phyloP scores from a whole-genome alignment of 2,113 vertebrate genomes.

The Spea multiplicata region DNA sequence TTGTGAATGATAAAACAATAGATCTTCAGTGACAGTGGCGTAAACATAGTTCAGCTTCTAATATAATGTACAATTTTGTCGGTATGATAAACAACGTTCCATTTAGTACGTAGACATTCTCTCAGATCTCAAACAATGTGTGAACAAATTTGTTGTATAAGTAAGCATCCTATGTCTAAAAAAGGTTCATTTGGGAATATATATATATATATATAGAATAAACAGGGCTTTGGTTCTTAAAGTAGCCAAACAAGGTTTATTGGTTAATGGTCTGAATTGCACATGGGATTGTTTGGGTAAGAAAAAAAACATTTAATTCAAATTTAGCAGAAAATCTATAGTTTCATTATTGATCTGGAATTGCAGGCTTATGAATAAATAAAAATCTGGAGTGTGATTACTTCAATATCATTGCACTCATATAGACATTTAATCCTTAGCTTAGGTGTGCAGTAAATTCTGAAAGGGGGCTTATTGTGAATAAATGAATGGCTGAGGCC shows the following conservation, averaged over 20 bases:
- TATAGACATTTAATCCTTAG: slow-evolving; percentile 42
- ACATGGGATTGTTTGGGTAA: neutral
- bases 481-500: slow-evolving; percentile 14
- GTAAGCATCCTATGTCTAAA: too few species aligned
- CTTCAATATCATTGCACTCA: slow-evolving; percentile 30
- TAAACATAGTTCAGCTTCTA: too few species aligned
- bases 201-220: too few species aligned
- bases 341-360: slow-evolving; percentile 30
- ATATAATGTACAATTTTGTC: too few species aligned
- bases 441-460: slow-evolving; percentile 1
- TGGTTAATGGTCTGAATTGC: neutral
- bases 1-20: too few species aligned
- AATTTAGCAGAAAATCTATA: slow-evolving; percentile 6
- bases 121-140: too few species aligned
- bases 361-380: slow-evolving; percentile 33
- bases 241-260: neutral
- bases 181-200: too few species aligned
- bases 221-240: too few species aligned
- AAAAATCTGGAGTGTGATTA: neutral
- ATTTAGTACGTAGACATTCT: too few species aligned
- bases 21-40: too few species aligned
- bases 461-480: neutral
- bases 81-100: too few species aligned
- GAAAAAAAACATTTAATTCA: neutral
- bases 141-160: too few species aligned